Percentiles rank a stretch among this genome's conserved stretches.
Conservation (phyloP, 1,140 invertebrate species). For the Drosophila funebris region DNA sequence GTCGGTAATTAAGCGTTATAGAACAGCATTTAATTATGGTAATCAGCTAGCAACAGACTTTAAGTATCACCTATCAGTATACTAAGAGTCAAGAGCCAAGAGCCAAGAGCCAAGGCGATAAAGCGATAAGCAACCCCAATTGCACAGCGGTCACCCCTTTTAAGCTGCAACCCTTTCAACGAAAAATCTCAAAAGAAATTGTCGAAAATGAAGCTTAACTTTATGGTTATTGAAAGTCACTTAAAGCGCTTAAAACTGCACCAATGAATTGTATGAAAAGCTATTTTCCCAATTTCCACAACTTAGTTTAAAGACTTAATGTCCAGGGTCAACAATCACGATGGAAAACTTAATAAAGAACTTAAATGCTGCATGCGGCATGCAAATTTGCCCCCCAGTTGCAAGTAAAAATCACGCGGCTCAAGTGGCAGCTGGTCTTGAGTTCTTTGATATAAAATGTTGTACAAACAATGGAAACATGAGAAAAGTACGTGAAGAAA, state of each 20-base stretch:
- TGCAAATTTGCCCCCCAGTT: slow-evolving; percentile 26
- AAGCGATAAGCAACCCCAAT: slow-evolving; percentile 14
- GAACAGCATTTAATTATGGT: slow-evolving; percentile 32
- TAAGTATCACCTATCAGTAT: not conserved
- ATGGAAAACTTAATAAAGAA: slow-evolving; percentile 20
- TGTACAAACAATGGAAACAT: slow-evolving; percentile 28
- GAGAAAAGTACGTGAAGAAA: not conserved
- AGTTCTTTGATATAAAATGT: slow-evolving; percentile 23
- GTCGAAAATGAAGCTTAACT: not conserved
- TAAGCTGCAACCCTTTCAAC: not conserved
- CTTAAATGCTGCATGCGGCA: slow-evolving; percentile 9
- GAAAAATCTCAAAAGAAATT: not conserved
- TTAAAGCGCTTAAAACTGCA: slow-evolving; percentile 24
- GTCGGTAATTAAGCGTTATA: slow-evolving; percentile 15
- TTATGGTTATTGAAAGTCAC: slow-evolving; percentile 34
- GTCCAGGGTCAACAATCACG: not conserved
- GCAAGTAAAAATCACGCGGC: slow-evolving; percentile 38
- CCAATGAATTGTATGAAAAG: slow-evolving; percentile 16
- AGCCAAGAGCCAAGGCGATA: not conserved
- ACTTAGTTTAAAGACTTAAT: not conserved
- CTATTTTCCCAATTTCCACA: not conserved
- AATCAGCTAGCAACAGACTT: slow-evolving; percentile 13
- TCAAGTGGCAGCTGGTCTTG: not conserved
- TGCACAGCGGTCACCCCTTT: not conserved
- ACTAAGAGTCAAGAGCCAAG: not conserved